Evolutionary conservation across 2,113 vertebrate genomes (phyloP), one percentile per base, ranked within the genome.

Genomic region (Ornithorhynchus anatinus): DNA sequence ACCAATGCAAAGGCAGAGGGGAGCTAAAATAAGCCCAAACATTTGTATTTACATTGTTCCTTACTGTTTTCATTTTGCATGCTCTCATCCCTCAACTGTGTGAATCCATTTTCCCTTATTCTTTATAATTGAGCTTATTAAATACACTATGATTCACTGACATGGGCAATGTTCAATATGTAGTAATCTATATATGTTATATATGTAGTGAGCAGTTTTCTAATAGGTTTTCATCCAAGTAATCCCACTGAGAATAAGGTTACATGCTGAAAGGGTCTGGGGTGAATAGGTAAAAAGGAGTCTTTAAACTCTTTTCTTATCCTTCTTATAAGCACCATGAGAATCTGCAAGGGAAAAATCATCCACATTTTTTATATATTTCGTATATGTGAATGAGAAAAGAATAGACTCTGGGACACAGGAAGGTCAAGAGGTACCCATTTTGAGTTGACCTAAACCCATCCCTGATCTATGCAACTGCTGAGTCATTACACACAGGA

Each of bases 181-280:
- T 79, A 86, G 84, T 89, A 89, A 92, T 92, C 91, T 91, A 89
- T 87, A 89, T n/a, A n/a, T n/a, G n/a, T n/a, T n/a, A n/a, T n/a
- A n/a, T n/a, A n/a, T n/a, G n/a, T n/a, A n/a, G n/a, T 63, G 86
- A 92, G 78, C 88, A 85, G 88, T 79, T 88, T 85, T 82, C 90
- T 94, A 93, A 92, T 93, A 93, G 92, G 90, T 92, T 93, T 92
- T 88, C 85, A 88, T 91, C 91, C 91, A 85, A 90, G 91, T 92
- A 92, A 92, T 92, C 88, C 90, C 90, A 91, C 78, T 86, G 91
- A 91, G 93, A 92, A 90, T 91, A 91, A 91, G 89, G 89, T 89
- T 94, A 89, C 88, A 80, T 88, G 88, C 88, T 92, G 89, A 89
- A 92, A 91, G 91, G 91, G 86, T 81, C 84, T 89, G 91, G 93